Percentiles rank a stretch among this genome's conserved stretches.
phyloP scores from a whole-genome alignment of 2,797 vertebrate species.

The Sternarchorhynchus goeldii region DNA sequence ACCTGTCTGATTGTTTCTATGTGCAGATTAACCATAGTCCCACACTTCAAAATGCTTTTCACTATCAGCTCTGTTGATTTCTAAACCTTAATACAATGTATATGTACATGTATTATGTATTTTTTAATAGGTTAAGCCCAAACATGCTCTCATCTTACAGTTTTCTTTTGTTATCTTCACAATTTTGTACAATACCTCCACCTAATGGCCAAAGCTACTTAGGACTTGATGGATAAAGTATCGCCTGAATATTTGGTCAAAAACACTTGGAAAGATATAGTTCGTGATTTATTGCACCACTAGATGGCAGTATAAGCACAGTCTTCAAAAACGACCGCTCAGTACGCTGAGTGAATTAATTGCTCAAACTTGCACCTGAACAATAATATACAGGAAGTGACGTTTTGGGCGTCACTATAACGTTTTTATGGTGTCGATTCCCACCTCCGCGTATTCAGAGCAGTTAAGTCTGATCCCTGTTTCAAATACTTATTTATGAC shows the following conservation, averaged over 20 bases:
- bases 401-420: background rate
- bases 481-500: slow-evolving; percentile 1
- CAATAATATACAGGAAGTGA: background rate
- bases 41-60: too few species aligned
- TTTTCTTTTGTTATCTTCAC: too few species aligned
- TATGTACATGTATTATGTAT: too few species aligned
- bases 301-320: slow-evolving; percentile 48
- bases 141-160: too few species aligned
- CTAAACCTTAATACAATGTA: too few species aligned
- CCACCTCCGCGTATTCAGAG: background rate
- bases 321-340: background rate
- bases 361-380: background rate
- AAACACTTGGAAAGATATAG: background rate
- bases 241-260: background rate
- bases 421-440: background rate
- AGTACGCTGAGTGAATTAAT: background rate
- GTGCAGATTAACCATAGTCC: too few species aligned
- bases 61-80: too few species aligned
- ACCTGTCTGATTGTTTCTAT: too few species aligned
- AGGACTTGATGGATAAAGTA: background rate
- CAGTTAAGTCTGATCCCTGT: background rate
- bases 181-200: slow-evolving; percentile 9
- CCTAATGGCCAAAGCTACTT: slow-evolving; percentile 11
- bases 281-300: slow-evolving; percentile 1
- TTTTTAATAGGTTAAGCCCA: too few species aligned